Evolutionary conservation across 2,113 vertebrate genomes (phyloP).

Genomic region (Zapus hudsonius): DNA sequence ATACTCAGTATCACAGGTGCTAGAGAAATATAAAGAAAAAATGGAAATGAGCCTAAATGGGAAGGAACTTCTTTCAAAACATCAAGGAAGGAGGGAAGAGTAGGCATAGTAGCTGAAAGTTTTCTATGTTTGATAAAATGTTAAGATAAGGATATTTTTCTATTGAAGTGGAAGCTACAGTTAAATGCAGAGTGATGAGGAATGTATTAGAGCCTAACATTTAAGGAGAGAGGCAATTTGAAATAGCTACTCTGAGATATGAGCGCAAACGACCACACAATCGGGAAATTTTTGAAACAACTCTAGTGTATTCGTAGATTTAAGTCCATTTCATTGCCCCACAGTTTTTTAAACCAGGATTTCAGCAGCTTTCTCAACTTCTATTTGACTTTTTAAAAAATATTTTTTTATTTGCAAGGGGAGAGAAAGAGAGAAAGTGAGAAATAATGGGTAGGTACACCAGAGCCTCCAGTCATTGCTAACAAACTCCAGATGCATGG

Average conservation of each 20-base stretch:
- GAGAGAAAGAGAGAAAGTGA: no score
- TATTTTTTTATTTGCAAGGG: no score
- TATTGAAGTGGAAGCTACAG: background rate
- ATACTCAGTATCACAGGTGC: background rate
- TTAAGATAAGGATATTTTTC: background rate
- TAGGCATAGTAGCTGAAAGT: background rate
- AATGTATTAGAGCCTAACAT: background rate
- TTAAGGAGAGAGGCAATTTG: background rate
- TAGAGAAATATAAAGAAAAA: background rate
- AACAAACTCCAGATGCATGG: no score
- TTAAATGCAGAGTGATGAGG: background rate
- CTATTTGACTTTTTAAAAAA: no score
- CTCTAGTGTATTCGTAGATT: conserved; percentile 20
- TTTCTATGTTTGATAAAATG: background rate
- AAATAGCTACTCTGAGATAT: background rate
- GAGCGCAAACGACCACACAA: conserved; percentile 19
- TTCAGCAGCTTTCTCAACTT: background rate
- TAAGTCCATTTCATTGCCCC: conserved; percentile 6
- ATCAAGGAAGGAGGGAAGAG: background rate
- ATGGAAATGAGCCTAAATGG: background rate
- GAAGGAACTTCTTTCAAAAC: background rate
- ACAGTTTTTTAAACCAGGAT: background rate
- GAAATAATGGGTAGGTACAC: no score
- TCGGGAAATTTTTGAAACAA: background rate
- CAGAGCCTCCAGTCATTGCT: no score